These are phyloP conservation scores for Aphelenchoides fujianensis DNA, from an alignment of 1,140 invertebrate species.

Conservation along the genomic window DNA sequence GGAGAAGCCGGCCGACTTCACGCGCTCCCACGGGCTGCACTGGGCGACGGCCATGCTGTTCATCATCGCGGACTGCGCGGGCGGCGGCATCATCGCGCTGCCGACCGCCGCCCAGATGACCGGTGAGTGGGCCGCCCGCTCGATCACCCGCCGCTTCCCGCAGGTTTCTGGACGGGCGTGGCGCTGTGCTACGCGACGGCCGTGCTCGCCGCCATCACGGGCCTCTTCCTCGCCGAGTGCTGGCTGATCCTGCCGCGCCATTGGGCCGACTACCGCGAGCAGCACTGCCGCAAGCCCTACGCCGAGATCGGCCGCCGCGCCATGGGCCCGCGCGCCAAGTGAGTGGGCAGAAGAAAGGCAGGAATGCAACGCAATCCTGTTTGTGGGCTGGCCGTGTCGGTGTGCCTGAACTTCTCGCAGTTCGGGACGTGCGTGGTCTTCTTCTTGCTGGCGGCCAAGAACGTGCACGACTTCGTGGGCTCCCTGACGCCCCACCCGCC, in stretches of 20 bases:
- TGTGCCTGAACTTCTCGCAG: slow-evolving; percentile 12
- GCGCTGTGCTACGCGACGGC: slow-evolving; percentile 35
- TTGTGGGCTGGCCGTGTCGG: slow-evolving; percentile 25
- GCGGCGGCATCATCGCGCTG: slow-evolving; percentile 29
- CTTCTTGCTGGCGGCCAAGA: slow-evolving; percentile 30
- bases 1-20: slow-evolving; percentile 9
- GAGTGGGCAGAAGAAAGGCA: neutral
- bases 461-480: slow-evolving; percentile 35
- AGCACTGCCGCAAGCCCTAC: slow-evolving; percentile 50
- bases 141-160: slow-evolving; percentile 5
- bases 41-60: slow-evolving; percentile 38
- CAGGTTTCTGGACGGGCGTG: slow-evolving; percentile 41
- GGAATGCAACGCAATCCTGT: slow-evolving; percentile 5
- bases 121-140: neutral
- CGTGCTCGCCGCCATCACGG: slow-evolving; percentile 26
- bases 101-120: slow-evolving; percentile 26
- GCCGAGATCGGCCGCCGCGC: slow-evolving; percentile 44
- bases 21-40: slow-evolving; percentile 26
- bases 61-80: slow-evolving; percentile 38
- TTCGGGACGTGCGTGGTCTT: slow-evolving; percentile 32
- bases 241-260: slow-evolving; percentile 36
- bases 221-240: slow-evolving; percentile 38
- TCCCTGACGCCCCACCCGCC: slow-evolving; percentile 7
- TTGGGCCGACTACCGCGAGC: slow-evolving; percentile 34
- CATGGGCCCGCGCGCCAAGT: slow-evolving; percentile 35